Evolutionary conservation across 2,888 invertebrate species (phyloP).

Genomic region (Criorhina ranunculi): DNA sequence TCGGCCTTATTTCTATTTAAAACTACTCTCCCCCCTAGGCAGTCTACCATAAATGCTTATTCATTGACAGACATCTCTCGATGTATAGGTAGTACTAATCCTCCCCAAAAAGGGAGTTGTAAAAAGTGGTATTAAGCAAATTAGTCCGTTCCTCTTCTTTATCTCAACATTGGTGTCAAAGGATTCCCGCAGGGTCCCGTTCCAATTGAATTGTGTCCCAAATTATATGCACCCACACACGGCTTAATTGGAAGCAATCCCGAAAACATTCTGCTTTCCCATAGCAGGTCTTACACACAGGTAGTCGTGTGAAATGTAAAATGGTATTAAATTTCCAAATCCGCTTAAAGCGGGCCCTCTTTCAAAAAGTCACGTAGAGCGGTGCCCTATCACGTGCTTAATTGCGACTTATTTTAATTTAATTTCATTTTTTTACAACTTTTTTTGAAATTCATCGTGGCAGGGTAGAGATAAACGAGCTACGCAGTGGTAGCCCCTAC

Average conservation of each 20-base stretch:
- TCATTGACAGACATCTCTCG: no score
- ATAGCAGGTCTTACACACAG: slow-evolving; percentile 17
- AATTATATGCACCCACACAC: slow-evolving; percentile 62
- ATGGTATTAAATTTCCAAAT: slow-evolving; percentile 36
- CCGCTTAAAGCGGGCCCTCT: slow-evolving; percentile 43
- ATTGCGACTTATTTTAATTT: slow-evolving; percentile 35
- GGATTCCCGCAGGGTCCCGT: slow-evolving; percentile 3
- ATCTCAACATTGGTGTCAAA: background rate
- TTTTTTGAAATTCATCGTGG: background rate
- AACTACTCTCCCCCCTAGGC: no score
- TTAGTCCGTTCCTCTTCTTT: background rate
- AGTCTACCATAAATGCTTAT: no score
- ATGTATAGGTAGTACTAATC: background rate
- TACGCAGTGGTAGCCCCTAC: background rate
- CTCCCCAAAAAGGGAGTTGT: background rate
- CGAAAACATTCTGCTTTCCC: background rate
- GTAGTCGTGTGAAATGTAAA: no score
- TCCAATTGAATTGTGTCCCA: slow-evolving; percentile 37
- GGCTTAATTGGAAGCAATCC: slow-evolving; percentile 1
- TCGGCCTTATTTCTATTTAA: no score
- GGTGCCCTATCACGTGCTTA: slow-evolving; percentile 58
- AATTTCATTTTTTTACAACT: background rate
- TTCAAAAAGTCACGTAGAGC: slow-evolving; percentile 63
- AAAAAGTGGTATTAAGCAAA: background rate
- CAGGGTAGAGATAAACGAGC: no score